Percentiles rank a stretch among this genome's conserved stretches.
Conservation (phyloP, 2,888 invertebrate species). For the Acronicta aceris region DNA sequence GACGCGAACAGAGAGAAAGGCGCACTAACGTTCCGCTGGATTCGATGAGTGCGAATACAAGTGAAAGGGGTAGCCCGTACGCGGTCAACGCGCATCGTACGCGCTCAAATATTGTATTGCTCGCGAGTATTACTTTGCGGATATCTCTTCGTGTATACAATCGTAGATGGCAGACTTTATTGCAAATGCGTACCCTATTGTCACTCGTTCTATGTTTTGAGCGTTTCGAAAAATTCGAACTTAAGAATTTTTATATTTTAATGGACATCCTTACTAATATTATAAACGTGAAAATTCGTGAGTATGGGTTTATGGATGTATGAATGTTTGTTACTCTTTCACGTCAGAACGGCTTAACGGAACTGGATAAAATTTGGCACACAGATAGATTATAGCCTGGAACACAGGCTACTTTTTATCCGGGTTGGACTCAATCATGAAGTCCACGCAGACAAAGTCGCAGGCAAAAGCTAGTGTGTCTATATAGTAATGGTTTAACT, state of each 20-base stretch:
- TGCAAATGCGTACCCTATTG: constrained; percentile 52
- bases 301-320: too few relatives aligned
- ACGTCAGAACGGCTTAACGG: too few relatives aligned
- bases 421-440: too few relatives aligned
- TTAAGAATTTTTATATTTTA: background rate
- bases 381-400: too few relatives aligned
- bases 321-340: too few relatives aligned
- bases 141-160: constrained; percentile 65
- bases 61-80: constrained; percentile 87
- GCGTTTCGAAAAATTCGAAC: constrained; percentile 7
- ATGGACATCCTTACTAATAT: too few relatives aligned
- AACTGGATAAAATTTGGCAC: too few relatives aligned
- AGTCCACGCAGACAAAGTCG: too few relatives aligned
- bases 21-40: constrained; percentile 82
- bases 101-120: constrained; percentile 68
- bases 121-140: constrained; percentile 62
- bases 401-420: too few relatives aligned
- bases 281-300: too few relatives aligned
- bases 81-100: constrained; percentile 78
- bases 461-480: too few relatives aligned
- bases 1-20: constrained; percentile 87
- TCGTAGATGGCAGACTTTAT: constrained; percentile 57
- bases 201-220: constrained; percentile 35
- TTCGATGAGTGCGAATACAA: constrained; percentile 83
- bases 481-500: constrained; percentile 9